Base-by-base conservation (phyloP, 2,888 invertebrate species). In the Cynaeus angustus region DNA sequence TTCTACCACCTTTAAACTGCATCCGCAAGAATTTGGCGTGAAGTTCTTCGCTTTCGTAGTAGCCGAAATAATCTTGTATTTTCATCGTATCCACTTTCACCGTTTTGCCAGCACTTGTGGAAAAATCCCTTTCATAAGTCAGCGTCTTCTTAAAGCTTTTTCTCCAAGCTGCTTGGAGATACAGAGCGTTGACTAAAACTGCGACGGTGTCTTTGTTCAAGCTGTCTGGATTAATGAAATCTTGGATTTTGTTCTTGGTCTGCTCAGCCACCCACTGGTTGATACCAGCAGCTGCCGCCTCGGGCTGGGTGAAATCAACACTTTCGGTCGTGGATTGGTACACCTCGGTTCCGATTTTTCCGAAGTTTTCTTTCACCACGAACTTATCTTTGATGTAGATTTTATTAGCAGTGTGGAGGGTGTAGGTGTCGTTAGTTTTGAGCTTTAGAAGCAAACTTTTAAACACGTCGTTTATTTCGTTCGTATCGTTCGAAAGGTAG, bases 281-380 rank as follows among this genome's bases (percentile, higher is more conserved):
- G 7, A 84, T 85, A 1, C 48, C 66, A 3, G 62, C 21, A 0
- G 82, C 80, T 0, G 83, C 78, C 28, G 59, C 33, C 10, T 12
- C 16, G 1, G 38, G 68, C 7, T 76, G 28, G 5, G 21, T 48
- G 66, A 82, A 83, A 61, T 83, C 73, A 0, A 84, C 66, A 58
- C 76, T 78, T 70, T 91, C 88, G 3, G 90, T 86, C 3, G 86
- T 88, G 1, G 92, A 88, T 55, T 88, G 84, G 80, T 93, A 94
- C 38, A 88, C 85, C 26, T 88, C 86, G 5, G 85, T 78, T 0
- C 92, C 89, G 38, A 90, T 84, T 8, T 86, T 84, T 74, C 88
- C 87, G 72, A 90, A 90, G 3, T 37, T 13, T 13, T 5, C 9
- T 14, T 53, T 53, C 3, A 53, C 10, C 37, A n/a, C 33, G n/a